Evolutionary conservation across 2,888 invertebrate species (phyloP), one percentile per base, ranked within the genome.

Genomic region (Aspidapion aeneum): DNA sequence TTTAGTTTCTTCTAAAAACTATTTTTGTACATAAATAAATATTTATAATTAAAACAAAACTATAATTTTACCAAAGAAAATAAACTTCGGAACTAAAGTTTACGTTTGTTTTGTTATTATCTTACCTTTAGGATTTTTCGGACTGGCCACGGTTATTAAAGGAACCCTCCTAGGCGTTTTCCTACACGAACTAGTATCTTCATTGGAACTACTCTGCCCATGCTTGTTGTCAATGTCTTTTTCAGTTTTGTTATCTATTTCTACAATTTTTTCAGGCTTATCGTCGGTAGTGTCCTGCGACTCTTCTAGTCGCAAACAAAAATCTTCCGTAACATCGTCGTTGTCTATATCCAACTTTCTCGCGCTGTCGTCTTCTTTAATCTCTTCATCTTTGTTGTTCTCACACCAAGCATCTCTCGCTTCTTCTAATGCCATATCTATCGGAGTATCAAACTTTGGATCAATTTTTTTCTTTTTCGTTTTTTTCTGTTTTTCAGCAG

Each of bases 81-180:
- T n/a, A n/a, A n/a, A n/a, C n/a, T n/a, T n/a, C n/a, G n/a, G n/a
- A n/a, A n/a, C n/a, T n/a, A n/a, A n/a, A n/a, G n/a, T n/a, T n/a
- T n/a, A n/a, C n/a, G n/a, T n/a, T n/a, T n/a, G n/a, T n/a, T n/a
- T 35, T 35, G 3, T 35, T 35, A 7, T 35, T 12, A 12, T 35
- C 35, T 7, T 35, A 12, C 35, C 35, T 35, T 35, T 35, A 35
- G n/a, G n/a, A n/a, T 12, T 35, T 35, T 90, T 91, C 55, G 92
- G 91, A 73, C 91, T 91, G 1, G 91, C 90, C 49, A 93, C 79
- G 1, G 92, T 92, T 20, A 90, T 90, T 62, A 93, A 85, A 67
- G 86, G 84, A 2, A 92, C 89, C 67, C 92, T 79, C 18, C 91
- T 77, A 1, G 71, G 71, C 7, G 65, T 65, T 64, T 70, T 72